These are phyloP conservation scores for Oceanodroma leucorhoa DNA, from an alignment of 2,797 vertebrate species.

Conservation along the genomic window DNA sequence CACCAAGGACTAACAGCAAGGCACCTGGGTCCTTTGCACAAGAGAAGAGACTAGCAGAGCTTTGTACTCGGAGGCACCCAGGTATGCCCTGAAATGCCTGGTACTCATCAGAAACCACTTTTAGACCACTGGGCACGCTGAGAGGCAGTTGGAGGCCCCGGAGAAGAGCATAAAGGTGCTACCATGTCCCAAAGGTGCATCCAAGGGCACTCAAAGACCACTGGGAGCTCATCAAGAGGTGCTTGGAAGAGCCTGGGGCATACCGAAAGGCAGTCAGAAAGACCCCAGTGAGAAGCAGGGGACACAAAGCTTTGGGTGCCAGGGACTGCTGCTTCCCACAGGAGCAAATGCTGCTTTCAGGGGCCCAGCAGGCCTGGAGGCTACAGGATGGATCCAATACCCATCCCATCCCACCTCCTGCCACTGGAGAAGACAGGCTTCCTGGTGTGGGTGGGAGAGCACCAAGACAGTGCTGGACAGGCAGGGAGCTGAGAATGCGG, in stretches of 20 bases:
- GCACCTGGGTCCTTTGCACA: not conserved
- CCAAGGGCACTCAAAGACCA: not conserved
- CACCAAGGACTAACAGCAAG: not conserved
- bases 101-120: not conserved
- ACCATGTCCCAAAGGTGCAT: too few species aligned
- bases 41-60: not conserved
- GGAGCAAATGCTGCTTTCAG: not conserved
- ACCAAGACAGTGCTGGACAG: rapidly evolving
- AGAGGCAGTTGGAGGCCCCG: not conserved
- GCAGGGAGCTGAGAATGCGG: not conserved
- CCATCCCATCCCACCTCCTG: not conserved
- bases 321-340: not conserved
- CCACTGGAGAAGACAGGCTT: not conserved
- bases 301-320: not conserved
- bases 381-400: not conserved
- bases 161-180: not conserved
- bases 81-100: rapidly evolving
- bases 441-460: rapidly evolving
- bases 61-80: not conserved
- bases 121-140: rapidly evolving
- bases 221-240: not conserved
- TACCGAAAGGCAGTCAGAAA: not conserved
- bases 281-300: not conserved
- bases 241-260: rapidly evolving
- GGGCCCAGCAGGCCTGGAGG: too few species aligned